Percentiles rank a stretch among this genome's conserved stretches.
Evolutionary conservation across 1,140 invertebrate species (phyloP).

Genomic region (Zaprionus tsacasi): DNA sequence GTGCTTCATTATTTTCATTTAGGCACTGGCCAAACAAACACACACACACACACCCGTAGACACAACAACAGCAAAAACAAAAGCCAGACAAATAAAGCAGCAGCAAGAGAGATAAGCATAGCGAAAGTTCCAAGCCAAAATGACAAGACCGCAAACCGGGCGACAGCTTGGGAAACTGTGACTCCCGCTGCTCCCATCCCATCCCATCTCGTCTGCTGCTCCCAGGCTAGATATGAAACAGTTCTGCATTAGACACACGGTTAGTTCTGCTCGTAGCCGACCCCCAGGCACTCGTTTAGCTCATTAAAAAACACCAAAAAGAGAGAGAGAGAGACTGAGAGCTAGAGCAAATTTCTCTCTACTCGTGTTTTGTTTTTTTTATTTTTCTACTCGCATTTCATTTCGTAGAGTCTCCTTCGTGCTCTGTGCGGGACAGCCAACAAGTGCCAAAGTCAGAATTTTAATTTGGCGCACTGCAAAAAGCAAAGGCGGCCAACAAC

Average conservation of each 20-base stretch:
- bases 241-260: conserved; percentile 22
- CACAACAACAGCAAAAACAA: conserved; percentile 27
- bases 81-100: conserved; percentile 67
- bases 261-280: conserved; percentile 13
- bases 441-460: conserved; percentile 79
- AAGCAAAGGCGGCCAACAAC: not conserved
- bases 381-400: not conserved
- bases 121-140: conserved; percentile 7
- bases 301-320: conserved; percentile 75
- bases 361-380: conserved; percentile 11
- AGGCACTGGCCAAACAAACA: conserved; percentile 19
- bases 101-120: conserved; percentile 69
- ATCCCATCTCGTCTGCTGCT: conserved; percentile 5
- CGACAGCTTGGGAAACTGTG: conserved; percentile 73
- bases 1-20: conserved; percentile 59
- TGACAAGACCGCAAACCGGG: conserved; percentile 13
- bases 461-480: conserved; percentile 66
- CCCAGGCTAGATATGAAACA: conserved; percentile 20
- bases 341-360: conserved; percentile 15
- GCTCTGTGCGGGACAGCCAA: conserved; percentile 39
- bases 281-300: conserved; percentile 58
- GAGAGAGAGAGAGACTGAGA: not conserved
- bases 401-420: conserved; percentile 5
- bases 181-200: not conserved
- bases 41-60: not conserved